Conservation (phyloP, 2,113 vertebrate genomes). For the Motacilla tschutschensis region DNA sequence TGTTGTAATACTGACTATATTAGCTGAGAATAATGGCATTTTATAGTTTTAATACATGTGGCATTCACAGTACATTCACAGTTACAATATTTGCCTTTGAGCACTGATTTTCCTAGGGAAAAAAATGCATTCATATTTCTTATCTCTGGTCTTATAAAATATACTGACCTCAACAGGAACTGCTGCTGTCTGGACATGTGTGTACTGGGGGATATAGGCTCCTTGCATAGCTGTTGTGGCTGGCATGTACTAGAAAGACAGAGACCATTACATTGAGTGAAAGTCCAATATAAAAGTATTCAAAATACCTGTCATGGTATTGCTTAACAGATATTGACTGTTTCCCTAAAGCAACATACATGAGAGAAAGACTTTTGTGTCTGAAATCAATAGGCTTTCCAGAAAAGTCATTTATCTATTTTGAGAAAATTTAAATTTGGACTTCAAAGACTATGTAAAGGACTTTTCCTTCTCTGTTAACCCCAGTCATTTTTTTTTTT, state of each 20-base stretch:
- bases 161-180: constrained; percentile 90
- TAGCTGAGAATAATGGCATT: not conserved
- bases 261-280: not conserved
- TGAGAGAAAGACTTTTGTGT: not conserved
- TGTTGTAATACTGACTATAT: not conserved
- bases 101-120: not conserved
- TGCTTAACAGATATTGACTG: not conserved
- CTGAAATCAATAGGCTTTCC: not conserved
- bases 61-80: not conserved
- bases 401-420: not conserved
- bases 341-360: not conserved
- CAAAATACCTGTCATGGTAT: not conserved
- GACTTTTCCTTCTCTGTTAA: not conserved
- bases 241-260: constrained; percentile 87
- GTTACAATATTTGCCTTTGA: not conserved
- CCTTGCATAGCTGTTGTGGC: constrained; percentile 93
- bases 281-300: not conserved
- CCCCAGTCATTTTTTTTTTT: not conserved
- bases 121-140: not conserved
- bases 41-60: not conserved
- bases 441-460: not conserved
- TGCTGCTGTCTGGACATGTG: constrained; percentile 86
- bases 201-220: constrained; percentile 91
- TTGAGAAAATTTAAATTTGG: not conserved
- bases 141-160: not conserved